Evolutionary conservation across 2,113 vertebrate genomes (phyloP).

Genomic region (Nesogale talazaci): DNA sequence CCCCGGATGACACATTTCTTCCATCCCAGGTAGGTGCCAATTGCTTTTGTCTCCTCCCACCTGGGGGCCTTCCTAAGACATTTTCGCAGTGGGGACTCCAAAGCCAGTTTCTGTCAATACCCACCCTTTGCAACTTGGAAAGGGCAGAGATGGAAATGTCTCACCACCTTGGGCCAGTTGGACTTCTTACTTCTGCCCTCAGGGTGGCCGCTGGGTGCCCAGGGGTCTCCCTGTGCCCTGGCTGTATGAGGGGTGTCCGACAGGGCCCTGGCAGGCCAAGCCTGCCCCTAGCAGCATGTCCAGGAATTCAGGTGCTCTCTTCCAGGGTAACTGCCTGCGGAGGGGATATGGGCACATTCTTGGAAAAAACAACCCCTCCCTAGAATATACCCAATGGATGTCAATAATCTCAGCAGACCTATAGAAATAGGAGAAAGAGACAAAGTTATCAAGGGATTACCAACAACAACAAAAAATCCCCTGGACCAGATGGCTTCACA

Average conservation of each 20-base stretch:
- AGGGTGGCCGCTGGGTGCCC: too few relatives aligned
- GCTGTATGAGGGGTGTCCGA: conserved; percentile 30
- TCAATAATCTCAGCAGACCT: too few relatives aligned
- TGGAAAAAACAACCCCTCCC: too few relatives aligned
- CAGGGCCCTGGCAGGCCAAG: conserved; percentile 3
- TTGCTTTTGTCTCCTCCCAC: conserved; percentile 64
- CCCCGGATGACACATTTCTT: conserved; percentile 55
- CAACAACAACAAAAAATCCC: too few relatives aligned
- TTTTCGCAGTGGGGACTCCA: neutral
- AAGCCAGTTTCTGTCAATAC: neutral
- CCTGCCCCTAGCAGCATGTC: conserved; percentile 38
- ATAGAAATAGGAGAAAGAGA: too few relatives aligned
- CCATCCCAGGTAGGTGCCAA: too few relatives aligned
- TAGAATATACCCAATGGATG: too few relatives aligned
- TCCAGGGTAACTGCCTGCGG: accelerated
- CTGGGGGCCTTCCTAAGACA: neutral
- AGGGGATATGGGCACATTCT: too few relatives aligned
- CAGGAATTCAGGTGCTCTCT: neutral
- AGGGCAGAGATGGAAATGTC: neutral
- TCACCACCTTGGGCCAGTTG: neutral
- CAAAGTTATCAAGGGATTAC: too few relatives aligned
- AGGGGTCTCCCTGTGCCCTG: neutral
- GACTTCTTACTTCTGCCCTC: conserved; percentile 26
- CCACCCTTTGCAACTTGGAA: conserved; percentile 51
- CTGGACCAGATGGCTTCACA: too few relatives aligned